These are phyloP conservation scores for Chelonoidis abingdonii DNA, from an alignment of 2,113 vertebrate species.

Conservation along the genomic window DNA sequence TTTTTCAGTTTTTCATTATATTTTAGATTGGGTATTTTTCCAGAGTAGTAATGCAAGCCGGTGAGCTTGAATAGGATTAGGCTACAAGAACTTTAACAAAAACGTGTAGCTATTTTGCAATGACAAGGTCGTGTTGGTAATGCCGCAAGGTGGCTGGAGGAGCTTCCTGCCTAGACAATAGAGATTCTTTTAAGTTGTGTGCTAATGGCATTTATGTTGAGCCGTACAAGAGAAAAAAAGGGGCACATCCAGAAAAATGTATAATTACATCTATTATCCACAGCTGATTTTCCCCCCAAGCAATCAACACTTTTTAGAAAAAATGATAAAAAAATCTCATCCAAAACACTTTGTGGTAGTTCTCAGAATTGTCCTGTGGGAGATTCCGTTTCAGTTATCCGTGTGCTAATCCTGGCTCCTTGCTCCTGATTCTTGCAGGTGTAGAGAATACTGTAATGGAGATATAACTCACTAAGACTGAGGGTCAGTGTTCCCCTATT, in stretches of 20 bases:
- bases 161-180: not conserved
- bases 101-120: accelerated
- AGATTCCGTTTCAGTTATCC: not conserved
- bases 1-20: not conserved
- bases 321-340: not conserved
- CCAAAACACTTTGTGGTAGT: not conserved
- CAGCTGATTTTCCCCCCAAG: conserved; percentile 12
- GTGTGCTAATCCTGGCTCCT: not conserved
- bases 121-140: not conserved
- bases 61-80: not conserved
- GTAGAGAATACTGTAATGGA: not conserved
- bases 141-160: not conserved
- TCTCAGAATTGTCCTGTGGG: not conserved
- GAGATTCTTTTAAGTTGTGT: not conserved
- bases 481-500: not conserved
- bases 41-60: not conserved
- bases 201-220: not conserved
- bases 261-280: not conserved
- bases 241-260: conserved; percentile 6
- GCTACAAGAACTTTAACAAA: not conserved
- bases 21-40: not conserved
- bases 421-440: not conserved
- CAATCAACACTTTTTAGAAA: not conserved
- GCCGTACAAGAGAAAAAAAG: not conserved
- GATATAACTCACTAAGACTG: not conserved